Evolutionary conservation across 2,113 vertebrate species (phyloP), one percentile per base, ranked within the genome.

Genomic region (Neolamprologus sp.): DNA sequence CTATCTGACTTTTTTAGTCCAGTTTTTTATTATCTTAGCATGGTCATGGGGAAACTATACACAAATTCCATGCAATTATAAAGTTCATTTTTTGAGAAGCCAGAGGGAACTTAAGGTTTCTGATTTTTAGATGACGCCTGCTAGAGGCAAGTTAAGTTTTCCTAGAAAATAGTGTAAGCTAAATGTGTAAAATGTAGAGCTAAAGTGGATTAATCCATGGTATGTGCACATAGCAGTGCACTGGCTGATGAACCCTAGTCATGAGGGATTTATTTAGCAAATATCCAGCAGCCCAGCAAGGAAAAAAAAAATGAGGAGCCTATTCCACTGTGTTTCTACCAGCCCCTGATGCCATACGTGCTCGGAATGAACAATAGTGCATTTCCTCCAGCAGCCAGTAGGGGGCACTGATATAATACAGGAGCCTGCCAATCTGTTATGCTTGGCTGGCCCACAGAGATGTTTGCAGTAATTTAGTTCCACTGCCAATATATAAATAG

Each of bases 401-500:
- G 97, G 96, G 95, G 97, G 95, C 96, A 96, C 95, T 97, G 94
- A 92, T 89, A 96, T 92, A 73, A 96, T 96, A 91, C 92, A 88
- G 81, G 94, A 95, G 86, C 85, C 71, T 91, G 92, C 89, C 92
- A 95, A 95, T 94, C 92, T 95, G 94, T 94, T 96, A 88, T 93
- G 90, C 92, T 85, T 95, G 91, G 94, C 95, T 96, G 92, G 95
- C 91, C 94, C 94, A 94, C 93, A 93, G 95, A 95, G 91, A 95
- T 95, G 94, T 96, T 95, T 96, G 94, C 94, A 95, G 95, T 96
- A 96, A 96, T 96, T 96, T 95, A 95, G 93, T 94, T 96, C 92
- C 95, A 96, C 94, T 95, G 95, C 95, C 93, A 96, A 96, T 95
- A 95, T 96, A 97, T 96, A 96, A 95, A 96, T 95, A 96, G 95